These are phyloP conservation scores for Syngnathus rostellatus DNA, from an alignment of 2,797 vertebrate species.

Conservation along the genomic window DNA sequence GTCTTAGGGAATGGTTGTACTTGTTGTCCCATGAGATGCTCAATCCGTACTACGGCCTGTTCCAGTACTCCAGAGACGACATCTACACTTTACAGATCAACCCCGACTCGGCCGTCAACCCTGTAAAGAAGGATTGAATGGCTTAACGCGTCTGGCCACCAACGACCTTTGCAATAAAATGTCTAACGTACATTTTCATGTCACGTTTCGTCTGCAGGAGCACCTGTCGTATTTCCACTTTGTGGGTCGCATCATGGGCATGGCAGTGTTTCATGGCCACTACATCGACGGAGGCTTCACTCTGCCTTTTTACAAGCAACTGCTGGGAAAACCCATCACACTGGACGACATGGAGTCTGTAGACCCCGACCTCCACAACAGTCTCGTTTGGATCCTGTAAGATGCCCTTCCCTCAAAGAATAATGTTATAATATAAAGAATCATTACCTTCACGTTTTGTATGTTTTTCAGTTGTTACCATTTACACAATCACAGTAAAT, in stretches of 20 bases:
- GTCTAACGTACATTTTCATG: not conserved
- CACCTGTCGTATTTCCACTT: conserved; percentile 99
- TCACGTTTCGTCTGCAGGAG: conserved; percentile 67
- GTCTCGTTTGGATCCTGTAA: conserved; percentile 98
- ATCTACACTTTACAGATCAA: conserved; percentile 98
- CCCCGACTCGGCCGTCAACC: conserved; percentile 95
- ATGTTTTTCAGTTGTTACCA: not conserved
- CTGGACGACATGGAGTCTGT: conserved; percentile 97
- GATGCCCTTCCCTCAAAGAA: conserved; percentile 21
- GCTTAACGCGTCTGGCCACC: too few species aligned
- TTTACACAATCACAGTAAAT: not conserved
- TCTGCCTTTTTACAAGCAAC: conserved; percentile 95
- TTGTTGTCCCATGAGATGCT: conserved; percentile 96
- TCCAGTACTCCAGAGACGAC: conserved; percentile 97
- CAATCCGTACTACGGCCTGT: conserved; percentile 97
- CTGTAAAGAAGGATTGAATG: conserved; percentile 61
- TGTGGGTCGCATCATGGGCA: conserved; percentile 96
- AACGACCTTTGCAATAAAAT: not conserved
- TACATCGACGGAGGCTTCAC: conserved; percentile 98
- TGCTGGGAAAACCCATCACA: conserved; percentile 95
- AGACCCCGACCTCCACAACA: conserved; percentile 97
- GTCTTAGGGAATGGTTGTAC: conserved; percentile 92
- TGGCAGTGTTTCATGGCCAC: conserved; percentile 98
- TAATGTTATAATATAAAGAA: too few species aligned
- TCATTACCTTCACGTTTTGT: too few species aligned